Percentiles rank a stretch among this genome's conserved stretches.
phyloP scores from a whole-genome alignment of 30 jellyfish, hydroid and myxozoan genomes.

The Haliclystus octoradiatus region DNA sequence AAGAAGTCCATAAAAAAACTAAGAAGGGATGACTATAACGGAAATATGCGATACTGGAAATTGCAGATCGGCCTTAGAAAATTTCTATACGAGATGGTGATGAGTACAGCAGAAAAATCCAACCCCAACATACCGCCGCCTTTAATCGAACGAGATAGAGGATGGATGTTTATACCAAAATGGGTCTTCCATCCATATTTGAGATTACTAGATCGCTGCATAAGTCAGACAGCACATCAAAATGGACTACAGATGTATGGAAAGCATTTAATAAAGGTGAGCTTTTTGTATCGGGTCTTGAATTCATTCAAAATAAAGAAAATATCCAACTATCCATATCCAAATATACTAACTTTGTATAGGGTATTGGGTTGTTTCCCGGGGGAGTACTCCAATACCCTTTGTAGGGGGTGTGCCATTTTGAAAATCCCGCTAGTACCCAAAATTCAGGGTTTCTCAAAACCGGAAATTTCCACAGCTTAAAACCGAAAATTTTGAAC shows the following conservation, averaged over 20 bases:
- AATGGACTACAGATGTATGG: constrained; percentile 23
- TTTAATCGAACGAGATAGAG: constrained; percentile 18
- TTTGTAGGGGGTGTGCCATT: too few relatives aligned
- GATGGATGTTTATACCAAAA: constrained; percentile 22
- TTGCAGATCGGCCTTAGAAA: constrained; percentile 1
- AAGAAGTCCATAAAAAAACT: neutral
- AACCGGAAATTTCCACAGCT: too few relatives aligned
- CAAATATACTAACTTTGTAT: neutral
- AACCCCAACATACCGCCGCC: constrained; percentile 6
- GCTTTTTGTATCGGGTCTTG: neutral
- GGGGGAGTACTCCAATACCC: too few relatives aligned
- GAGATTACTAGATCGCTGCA: constrained; percentile 14
- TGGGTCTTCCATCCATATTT: constrained; percentile 27
- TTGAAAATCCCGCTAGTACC: too few relatives aligned
- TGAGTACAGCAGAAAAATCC: constrained; percentile 21
- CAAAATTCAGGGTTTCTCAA: too few relatives aligned
- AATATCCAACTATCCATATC: neutral
- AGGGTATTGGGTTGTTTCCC: too few relatives aligned
- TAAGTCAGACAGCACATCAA: constrained; percentile 11
- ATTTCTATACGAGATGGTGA: constrained; percentile 10
- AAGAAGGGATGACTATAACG: neutral
- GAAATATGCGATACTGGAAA: neutral
- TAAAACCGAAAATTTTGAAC: too few relatives aligned
- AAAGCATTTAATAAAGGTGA: constrained; percentile 22
- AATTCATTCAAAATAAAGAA: neutral